Evolutionary conservation across 2,113 vertebrate genomes (phyloP), one percentile per base, ranked within the genome.

Genomic region (Syngnathus scovelli): DNA sequence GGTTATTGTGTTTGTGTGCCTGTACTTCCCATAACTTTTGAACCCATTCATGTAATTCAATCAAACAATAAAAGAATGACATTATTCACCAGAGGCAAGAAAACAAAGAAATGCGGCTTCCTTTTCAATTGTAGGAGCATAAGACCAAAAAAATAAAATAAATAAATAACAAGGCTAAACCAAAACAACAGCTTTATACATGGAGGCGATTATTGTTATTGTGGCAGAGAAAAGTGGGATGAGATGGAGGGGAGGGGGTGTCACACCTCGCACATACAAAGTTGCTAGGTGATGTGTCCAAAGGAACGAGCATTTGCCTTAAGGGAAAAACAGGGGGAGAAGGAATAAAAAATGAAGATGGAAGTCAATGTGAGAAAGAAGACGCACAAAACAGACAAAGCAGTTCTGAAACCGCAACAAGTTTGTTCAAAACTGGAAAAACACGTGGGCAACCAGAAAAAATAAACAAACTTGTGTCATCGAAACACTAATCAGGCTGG

Each of bases 201-300:
- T 51, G 49, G 2, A 51, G 19, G 49, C 49, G 10, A 10, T 51
- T 7, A 51, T n/a, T 51, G 19, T 51, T 19, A 51, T 27, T 27
- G 27, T 51, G 19, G 19, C 19, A 51, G 49, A 51, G 49, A 51
- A 51, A 51, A 51, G 49, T 51, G 49, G 19, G 49, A 51, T 51
- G 49, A n/a, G 49, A 13, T 52, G n/a, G 49, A 21, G 49, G 49
- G 9, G 44, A 7, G 19, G 19, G 21, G 4, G 49, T 18, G 49
- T 21, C 19, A 52, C 19, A 52, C 49, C n/a, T 21, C 9, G n/a
- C 49, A 21, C 49, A 52, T 19, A 51, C 48, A 74, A 77, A 85
- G 79, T 77, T 80, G 77, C 81, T 78, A 81, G 70, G 83, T 69
- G 78, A 85, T 83, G 74, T 64, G 60, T 39, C 1, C 27, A 61